Percentiles rank a stretch among this genome's conserved stretches.
Conservation (phyloP, 2,797 vertebrate species). For the Enteromius unitaeniatus region DNA sequence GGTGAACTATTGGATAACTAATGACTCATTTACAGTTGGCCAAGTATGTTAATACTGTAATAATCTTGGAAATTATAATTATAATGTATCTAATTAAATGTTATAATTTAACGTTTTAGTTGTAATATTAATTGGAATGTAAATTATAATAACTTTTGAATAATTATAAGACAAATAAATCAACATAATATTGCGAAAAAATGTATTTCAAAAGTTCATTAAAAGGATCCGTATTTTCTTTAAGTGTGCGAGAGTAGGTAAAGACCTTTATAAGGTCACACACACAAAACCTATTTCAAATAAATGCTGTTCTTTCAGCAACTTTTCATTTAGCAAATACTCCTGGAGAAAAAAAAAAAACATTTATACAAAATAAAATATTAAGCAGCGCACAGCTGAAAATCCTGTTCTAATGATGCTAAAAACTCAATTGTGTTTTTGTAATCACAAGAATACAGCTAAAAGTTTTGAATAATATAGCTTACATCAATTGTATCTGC, state of each 20-base stretch:
- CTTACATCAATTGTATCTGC: not conserved
- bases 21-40: not conserved
- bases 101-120: not conserved
- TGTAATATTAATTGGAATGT: not conserved
- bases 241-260: too few relatives aligned
- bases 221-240: too few relatives aligned
- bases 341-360: not conserved
- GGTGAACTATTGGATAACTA: too few relatives aligned
- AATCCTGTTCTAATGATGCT: not conserved
- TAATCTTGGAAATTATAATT: not conserved
- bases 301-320: too few relatives aligned
- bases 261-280: too few relatives aligned
- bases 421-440: not conserved
- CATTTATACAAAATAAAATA: not conserved
- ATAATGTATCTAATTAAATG: not conserved
- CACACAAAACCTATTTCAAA: too few relatives aligned
- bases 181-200: not conserved
- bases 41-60: not conserved
- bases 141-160: not conserved
- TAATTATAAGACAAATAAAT: not conserved
- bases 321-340: not conserved
- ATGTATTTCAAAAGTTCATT: too few relatives aligned
- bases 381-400: not conserved
- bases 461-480: not conserved
- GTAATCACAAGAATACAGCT: not conserved